phyloP scores from a whole-genome alignment of 2,113 vertebrate species.

The Gracilinanus agilis region DNA sequence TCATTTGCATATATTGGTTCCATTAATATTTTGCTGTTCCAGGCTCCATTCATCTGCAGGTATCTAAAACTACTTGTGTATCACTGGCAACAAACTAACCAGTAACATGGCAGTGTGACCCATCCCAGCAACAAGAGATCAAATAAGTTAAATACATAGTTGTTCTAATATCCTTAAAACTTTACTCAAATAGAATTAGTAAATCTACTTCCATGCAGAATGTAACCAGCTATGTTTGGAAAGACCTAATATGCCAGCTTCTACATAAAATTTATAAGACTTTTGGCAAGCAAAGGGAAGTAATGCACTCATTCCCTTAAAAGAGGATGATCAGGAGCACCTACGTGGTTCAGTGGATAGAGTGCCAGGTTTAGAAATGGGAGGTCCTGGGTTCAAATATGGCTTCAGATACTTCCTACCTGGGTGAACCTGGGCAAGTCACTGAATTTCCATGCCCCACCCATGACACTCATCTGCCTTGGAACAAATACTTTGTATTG shows the following conservation, averaged over 20 bases:
- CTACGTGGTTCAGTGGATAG: too few species aligned
- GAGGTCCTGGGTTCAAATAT: too few species aligned
- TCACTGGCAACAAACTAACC: background rate
- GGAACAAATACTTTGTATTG: too few species aligned
- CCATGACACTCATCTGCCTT: too few species aligned
- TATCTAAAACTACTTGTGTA: background rate
- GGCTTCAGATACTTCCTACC: too few species aligned
- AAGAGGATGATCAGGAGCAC: background rate
- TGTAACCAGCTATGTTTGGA: background rate
- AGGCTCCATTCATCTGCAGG: background rate
- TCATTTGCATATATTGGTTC: background rate
- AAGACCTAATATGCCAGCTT: background rate
- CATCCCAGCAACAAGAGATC: background rate
- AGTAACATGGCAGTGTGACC: background rate
- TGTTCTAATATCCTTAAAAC: background rate
- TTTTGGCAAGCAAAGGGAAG: background rate
- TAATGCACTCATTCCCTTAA: constrained; percentile 7
- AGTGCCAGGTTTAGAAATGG: too few species aligned
- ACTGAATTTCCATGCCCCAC: too few species aligned
- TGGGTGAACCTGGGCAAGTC: too few species aligned
- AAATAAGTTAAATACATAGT: background rate
- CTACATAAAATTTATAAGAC: constrained; percentile 27
- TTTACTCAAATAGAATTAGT: background rate
- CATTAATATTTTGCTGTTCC: background rate
- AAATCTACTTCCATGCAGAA: background rate